Evolutionary conservation across 2,888 invertebrate genomes (phyloP), one percentile per base, ranked within the genome.

Genomic region (Idaea biselata): DNA sequence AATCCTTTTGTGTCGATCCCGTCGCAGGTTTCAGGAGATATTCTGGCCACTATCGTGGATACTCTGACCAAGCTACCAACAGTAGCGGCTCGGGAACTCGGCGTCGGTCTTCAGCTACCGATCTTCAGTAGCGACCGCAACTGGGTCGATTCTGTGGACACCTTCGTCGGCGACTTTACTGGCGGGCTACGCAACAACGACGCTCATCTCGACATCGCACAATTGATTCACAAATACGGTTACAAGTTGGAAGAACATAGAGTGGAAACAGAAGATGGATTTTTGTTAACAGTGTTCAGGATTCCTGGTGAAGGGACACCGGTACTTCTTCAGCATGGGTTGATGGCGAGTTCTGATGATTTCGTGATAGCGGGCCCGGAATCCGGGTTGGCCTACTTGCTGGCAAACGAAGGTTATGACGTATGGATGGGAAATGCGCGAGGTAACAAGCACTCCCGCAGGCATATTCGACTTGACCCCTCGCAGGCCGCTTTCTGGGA

Each of bases 351-450:
- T 67, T 78, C 88, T 1, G 88, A 89, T 59, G 88, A 89, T 64
- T 90, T 72, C 58, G 71, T 90, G 2, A 60, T 87, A 11, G 77
- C 84, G 0, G 90, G 90, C 0, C 81, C 82, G 0, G 76, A 78
- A 1, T 78, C 69, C 59, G 83, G 82, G 0, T 71, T 89, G 8
- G 87, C 87, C 0, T 94, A 90, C 68, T 73, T 93, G 0, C 79
- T 96, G 1, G 93, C 94, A 0, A 93, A 94, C 56, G 84, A 91
- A 60, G 95, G 95, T 5, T 96, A 94, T 73, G 96, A 96, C 71
- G 95, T 96, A 0, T 97, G 97, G 97, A 82, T 97, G 82, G 95
- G 96, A 0, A 97, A 97, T 80, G 93, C 94, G 6, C 93, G 97
- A 0, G 97, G 97, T 6, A 96, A 95, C 77, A 93, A 93, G n/a